These are phyloP conservation scores for Oenanthe oenanthe DNA, from an alignment of 2,113 vertebrate genomes.

Conservation along the genomic window DNA sequence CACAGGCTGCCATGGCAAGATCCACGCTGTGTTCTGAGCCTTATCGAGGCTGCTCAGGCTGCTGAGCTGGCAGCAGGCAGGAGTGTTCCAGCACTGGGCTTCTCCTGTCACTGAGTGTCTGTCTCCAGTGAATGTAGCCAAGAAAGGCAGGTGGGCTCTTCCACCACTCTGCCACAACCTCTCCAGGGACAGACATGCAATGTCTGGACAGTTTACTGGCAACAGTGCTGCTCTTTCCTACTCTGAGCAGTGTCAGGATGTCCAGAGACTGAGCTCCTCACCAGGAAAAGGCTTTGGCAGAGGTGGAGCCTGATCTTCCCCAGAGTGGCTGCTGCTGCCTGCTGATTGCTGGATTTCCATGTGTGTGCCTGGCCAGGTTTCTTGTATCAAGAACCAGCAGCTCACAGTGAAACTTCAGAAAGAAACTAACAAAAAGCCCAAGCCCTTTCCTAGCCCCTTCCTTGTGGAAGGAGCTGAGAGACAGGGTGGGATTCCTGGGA, in stretches of 20 bases:
- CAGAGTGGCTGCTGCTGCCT: not conserved
- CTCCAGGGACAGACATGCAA: not conserved
- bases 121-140: not conserved
- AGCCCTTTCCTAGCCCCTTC: not conserved
- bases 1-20: not conserved
- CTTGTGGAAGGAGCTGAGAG: not conserved
- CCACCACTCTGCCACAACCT: not conserved
- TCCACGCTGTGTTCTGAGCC: rapidly evolving
- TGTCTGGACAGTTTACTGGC: not conserved
- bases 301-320: not conserved
- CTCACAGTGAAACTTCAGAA: not conserved
- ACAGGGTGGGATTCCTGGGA: not conserved
- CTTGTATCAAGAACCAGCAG: not conserved
- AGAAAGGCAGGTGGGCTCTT: not conserved
- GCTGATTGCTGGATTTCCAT: not conserved
- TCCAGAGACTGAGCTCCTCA: not conserved
- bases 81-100: not conserved
- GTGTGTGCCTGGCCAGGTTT: not conserved
- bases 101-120: not conserved
- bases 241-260: not conserved
- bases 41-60: constrained; percentile 33
- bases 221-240: rapidly evolving
- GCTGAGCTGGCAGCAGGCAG: not conserved
- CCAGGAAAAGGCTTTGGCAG: not conserved
- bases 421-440: not conserved